Evolutionary conservation across 2,113 vertebrate genomes (phyloP), one percentile per base, ranked within the genome.

Genomic region (Clarias batrachus): DNA sequence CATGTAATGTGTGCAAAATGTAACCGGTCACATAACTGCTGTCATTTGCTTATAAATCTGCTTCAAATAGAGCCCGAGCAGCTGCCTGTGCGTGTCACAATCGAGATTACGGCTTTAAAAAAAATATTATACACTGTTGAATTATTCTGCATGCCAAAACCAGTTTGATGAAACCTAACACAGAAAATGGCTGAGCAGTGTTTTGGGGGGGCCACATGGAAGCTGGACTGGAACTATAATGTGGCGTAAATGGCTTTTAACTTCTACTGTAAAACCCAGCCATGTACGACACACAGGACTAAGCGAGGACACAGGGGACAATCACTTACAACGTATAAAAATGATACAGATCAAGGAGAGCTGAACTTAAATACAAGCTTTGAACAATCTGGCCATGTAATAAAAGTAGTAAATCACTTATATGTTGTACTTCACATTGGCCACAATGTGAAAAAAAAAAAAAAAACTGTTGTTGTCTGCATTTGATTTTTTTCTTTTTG

Each of bases 171-270:
- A 89, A 91, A 91, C 83, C 73, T 66, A 81, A 91, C 79, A 86
- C 84, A 90, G 84, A 93, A 87, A 91, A 71, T 52, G 86, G 79
- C 91, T 92, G 68, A 80, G 92, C 83, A 89, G 91, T 89, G 88
- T 74, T 90, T 86, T 68, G 86, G 66, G 85, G 74, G 79, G 80
- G 37, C 85, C 94, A 94, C 93, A 92, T 94, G 93, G 93, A 88
- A 93, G 52, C 90, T 87, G 94, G 93, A 93, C 91, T 70, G 85
- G 76, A 94, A 94, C 93, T 91, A 92, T 90, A 94, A 93, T 82
- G 85, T 90, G 85, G 84, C 85, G 88, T 93, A 90, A 91, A 86
- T 93, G 63, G 89, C 88, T 86, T 91, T 90, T 85, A 88, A 87
- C 84, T 89, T 88, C 86, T 90, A 94, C 92, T 90, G 91, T 91